A percentile compares a stretch with the other conserved stretches of the same genome.
These are phyloP conservation scores for Lagorchestes hirsutus DNA, from an alignment of 2,797 vertebrate genomes.

Conservation along the genomic window DNA sequence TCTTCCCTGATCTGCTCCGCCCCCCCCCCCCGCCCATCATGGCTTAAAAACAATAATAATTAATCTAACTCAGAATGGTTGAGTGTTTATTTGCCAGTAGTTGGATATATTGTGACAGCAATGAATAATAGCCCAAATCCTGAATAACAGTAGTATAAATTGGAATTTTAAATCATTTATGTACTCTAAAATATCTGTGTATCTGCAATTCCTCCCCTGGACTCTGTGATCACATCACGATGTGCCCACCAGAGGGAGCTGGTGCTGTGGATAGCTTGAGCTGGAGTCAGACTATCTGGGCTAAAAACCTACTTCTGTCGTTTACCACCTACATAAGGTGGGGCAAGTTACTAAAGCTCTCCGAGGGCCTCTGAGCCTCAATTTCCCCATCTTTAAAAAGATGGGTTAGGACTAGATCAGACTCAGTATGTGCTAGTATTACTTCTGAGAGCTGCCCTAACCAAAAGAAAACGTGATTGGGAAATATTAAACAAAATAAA, in stretches of 20 bases:
- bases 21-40: neutral
- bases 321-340: neutral
- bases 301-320: neutral
- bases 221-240: neutral
- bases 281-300: neutral
- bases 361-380: neutral
- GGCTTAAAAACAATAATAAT: neutral
- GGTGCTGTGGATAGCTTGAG: neutral
- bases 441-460: neutral
- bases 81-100: neutral
- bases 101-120: neutral
- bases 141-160: neutral
- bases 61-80: neutral
- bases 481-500: neutral
- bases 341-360: neutral
- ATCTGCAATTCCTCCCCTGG: neutral
- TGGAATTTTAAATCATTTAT: neutral
- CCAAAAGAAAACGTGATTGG: neutral
- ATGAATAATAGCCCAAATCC: neutral
- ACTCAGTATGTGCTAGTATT: neutral
- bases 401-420: neutral
- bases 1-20: neutral
- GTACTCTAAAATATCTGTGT: neutral
- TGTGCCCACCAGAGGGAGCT: neutral
- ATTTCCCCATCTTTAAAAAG: neutral